These are phyloP conservation scores for Anabas testudineus DNA, from an alignment of 2,797 vertebrate genomes.

Conservation along the genomic window DNA sequence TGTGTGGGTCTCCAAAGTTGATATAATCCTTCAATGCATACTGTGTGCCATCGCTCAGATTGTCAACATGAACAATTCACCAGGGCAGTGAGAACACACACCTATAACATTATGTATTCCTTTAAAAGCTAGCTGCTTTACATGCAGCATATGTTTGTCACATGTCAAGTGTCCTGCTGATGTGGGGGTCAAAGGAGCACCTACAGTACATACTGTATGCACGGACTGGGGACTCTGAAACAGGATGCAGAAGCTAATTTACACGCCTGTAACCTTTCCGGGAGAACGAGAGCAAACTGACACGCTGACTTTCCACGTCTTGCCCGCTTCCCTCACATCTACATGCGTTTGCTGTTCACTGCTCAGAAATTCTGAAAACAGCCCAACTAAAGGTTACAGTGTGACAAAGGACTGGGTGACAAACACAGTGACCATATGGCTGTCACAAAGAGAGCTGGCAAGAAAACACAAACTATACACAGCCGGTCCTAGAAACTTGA, in stretches of 20 bases:
- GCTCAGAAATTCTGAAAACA: conserved; percentile 49
- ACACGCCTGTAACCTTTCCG: conserved; percentile 24
- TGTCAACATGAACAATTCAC: conserved; percentile 5
- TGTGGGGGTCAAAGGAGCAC: not conserved
- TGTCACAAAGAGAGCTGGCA: conserved; percentile 62
- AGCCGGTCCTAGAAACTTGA: conserved; percentile 41
- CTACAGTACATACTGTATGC: not conserved
- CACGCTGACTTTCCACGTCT: conserved; percentile 32
- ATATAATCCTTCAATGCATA: conserved; percentile 11
- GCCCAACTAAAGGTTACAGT: conserved; percentile 52
- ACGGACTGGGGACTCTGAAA: not conserved
- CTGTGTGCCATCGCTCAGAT: not conserved
- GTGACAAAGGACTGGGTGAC: conserved; percentile 57
- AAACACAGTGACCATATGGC: conserved; percentile 70
- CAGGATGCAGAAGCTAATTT: conserved; percentile 11
- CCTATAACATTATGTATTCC: not conserved
- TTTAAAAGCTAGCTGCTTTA: too few relatives aligned
- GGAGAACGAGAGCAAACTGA: conserved; percentile 18
- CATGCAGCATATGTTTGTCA: conserved; percentile 5
- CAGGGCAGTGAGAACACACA: conserved; percentile 5
- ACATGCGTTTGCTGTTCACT: conserved; percentile 32
- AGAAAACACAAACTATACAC: conserved; percentile 48
- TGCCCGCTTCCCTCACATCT: conserved; percentile 12
- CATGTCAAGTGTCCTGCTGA: conserved; percentile 3
- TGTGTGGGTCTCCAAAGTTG: not conserved